These are phyloP conservation scores for Zosterops hypoxanthus DNA, from an alignment of 2,113 vertebrate species.

Conservation along the genomic window DNA sequence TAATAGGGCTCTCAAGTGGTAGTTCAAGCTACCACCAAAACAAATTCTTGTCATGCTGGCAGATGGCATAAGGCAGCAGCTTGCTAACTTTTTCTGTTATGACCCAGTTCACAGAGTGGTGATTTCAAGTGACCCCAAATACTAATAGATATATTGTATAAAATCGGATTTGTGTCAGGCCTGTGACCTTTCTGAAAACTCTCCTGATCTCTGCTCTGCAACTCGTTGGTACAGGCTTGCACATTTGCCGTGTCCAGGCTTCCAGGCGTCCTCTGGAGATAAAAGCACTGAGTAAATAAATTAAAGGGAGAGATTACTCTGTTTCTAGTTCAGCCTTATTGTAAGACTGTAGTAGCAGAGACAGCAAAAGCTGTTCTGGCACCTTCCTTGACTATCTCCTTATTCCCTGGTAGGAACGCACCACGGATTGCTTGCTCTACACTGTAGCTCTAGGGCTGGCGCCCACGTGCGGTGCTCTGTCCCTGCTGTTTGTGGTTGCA, in stretches of 20 bases:
- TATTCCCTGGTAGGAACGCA: rapidly evolving
- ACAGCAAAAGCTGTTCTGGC: background rate
- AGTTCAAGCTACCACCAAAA: background rate
- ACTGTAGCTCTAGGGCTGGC: background rate
- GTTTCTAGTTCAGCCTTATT: background rate
- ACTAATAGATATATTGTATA: background rate
- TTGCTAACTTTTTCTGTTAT: background rate
- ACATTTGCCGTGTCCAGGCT: background rate
- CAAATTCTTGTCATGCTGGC: background rate
- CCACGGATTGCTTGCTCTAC: background rate
- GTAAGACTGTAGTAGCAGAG: background rate
- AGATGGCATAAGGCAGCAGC: background rate
- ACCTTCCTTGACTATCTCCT: background rate
- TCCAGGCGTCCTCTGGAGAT: background rate
- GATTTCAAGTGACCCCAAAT: background rate
- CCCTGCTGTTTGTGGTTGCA: background rate
- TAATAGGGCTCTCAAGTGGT: background rate
- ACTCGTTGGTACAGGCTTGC: background rate
- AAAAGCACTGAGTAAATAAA: background rate
- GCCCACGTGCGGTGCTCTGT: rapidly evolving
- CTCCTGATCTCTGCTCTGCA: background rate
- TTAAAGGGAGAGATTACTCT: background rate
- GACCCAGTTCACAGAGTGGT: background rate
- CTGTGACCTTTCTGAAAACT: background rate
- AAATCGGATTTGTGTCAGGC: background rate